These are phyloP conservation scores for Botia almorhae DNA, from an alignment of 2,797 vertebrate species.

Conservation along the genomic window DNA sequence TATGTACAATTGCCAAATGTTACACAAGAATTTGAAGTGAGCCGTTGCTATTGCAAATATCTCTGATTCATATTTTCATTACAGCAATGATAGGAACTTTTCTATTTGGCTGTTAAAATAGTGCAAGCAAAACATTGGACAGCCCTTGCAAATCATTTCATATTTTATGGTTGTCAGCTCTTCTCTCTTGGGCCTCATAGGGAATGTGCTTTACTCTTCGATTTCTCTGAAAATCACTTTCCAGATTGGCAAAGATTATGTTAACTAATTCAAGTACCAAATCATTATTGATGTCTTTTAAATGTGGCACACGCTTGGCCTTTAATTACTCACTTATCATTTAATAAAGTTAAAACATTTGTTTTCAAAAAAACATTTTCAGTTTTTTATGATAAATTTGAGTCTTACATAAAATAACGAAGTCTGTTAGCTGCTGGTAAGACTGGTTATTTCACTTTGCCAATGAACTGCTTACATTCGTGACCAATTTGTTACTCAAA, in stretches of 20 bases:
- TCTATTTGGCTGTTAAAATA: not conserved
- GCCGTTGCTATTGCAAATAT: too few relatives aligned
- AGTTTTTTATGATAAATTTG: not conserved
- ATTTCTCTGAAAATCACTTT: not conserved
- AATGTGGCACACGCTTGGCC: slow-evolving; percentile 8
- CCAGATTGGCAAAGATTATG: not conserved
- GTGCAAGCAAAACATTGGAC: not conserved
- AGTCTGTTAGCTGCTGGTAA: not conserved
- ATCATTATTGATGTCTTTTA: slow-evolving; percentile 1
- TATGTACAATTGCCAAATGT: not conserved
- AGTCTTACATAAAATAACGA: not conserved
- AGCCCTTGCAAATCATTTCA: slow-evolving; percentile 15
- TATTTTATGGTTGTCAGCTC: slow-evolving; percentile 21
- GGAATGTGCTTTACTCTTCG: not conserved
- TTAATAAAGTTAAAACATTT: not conserved
- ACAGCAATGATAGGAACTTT: not conserved
- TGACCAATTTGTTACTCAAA: slow-evolving; percentile 9
- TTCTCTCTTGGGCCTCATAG: not conserved
- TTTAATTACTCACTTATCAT: slow-evolving; percentile 13
- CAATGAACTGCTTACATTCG: not conserved
- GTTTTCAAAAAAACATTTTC: not conserved
- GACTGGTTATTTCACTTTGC: not conserved
- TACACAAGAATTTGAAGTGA: not conserved
- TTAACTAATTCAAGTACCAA: slow-evolving; percentile 12
- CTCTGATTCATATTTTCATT: not conserved